Base-by-base conservation (phyloP, 2,797 vertebrate species). In the Naso thynnoides region DNA sequence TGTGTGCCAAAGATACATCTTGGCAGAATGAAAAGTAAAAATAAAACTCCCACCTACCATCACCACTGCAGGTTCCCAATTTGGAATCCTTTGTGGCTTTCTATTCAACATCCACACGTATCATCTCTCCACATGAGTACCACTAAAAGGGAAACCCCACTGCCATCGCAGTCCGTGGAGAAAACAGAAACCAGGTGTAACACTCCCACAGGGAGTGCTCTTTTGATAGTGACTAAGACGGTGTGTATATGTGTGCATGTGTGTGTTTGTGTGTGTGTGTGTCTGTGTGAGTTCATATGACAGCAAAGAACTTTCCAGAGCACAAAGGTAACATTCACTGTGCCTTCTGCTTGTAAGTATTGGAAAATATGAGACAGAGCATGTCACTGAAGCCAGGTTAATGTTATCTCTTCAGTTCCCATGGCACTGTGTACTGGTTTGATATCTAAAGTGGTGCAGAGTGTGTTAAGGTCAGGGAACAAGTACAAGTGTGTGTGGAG, bases 41-140 rank as follows among this genome's bases (percentile, higher is more conserved):
- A 84, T 92, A 90, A 88, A 86, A 80, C 65, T 81, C 62, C 50
- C 52, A 16, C 76, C 83, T 73, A 48, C 72, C 48, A 48, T 56
- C 45, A 2, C 83, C 45, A 56, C 80, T 66, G 31, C 52, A 18
- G 65, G 78, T 76, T 88, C 80, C 81, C 67, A 85, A 87, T 87
- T 88, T 86, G 75, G 83, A 89, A 87, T 82, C 85, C 89, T 92
- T 94, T 94, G 93, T 93, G 78, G 64, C 21, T 26, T 57, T 91
- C 90, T 92, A 93, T 94, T 95, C 93, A 94, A 74, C 63, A 86
- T 78, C 85, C 88, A 91, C 92, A 94, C 92, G 90, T 93, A 92
- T 92, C 88, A 84, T 88, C 87, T 91, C 91, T 92, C 84, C 87
- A 90, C 91, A 86, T 90, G 91, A 93, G 83, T 80, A 90, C 66